A percentile compares a stretch with the other conserved stretches of the same genome.
Conservation (phyloP, 2,113 vertebrate species). For the Acanthisitta chloris region DNA sequence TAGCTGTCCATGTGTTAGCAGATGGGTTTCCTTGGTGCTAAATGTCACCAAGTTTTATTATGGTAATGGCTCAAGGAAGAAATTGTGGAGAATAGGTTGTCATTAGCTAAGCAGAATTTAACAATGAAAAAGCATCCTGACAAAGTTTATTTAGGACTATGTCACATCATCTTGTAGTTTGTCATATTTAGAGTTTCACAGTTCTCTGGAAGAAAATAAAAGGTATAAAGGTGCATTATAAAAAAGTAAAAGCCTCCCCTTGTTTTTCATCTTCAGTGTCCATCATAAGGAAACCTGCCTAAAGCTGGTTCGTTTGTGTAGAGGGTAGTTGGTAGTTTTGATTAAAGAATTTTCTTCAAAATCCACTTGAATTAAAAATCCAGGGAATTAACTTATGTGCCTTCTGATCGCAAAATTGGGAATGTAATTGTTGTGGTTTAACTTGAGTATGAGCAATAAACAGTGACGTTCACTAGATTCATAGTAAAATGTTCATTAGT, state of each 20-base stretch:
- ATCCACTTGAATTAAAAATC: neutral
- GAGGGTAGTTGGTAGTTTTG: neutral
- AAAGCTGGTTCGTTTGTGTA: neutral
- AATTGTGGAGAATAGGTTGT: neutral
- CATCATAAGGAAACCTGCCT: neutral
- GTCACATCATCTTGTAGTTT: neutral
- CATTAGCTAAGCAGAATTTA: constrained; percentile 22
- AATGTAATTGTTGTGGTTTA: neutral
- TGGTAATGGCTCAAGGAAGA: neutral
- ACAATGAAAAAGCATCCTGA: constrained; percentile 1
- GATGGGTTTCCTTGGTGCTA: constrained; percentile 18
- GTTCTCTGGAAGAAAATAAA: neutral
- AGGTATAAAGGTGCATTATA: neutral
- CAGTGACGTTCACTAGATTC: neutral
- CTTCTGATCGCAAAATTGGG: neutral
- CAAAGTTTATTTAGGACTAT: neutral
- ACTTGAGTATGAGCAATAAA: neutral
- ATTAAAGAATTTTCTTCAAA: neutral
- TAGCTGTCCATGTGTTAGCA: constrained; percentile 28
- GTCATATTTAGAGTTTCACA: neutral
- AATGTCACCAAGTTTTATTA: constrained; percentile 44
- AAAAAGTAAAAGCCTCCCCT: fast-evolving
- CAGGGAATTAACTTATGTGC: neutral
- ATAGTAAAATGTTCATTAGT: neutral
- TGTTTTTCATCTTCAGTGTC: neutral